phyloP scores from a whole-genome alignment of 1,140 invertebrate genomes.

The Ooceraea biroi region DNA sequence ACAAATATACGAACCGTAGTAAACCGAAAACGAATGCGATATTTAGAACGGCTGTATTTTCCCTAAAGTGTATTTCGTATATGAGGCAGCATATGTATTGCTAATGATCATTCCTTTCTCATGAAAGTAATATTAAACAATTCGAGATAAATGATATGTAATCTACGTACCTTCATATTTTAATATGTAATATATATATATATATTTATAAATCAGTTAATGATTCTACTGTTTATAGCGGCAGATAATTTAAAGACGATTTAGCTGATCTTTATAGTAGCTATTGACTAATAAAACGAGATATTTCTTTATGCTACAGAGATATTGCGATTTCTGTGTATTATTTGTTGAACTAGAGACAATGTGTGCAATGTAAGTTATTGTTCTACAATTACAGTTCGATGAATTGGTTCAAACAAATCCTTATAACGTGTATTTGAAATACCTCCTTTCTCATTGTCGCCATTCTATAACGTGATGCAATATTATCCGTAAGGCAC shows the following conservation, averaged over 20 bases:
- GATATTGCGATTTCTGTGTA: slow-evolving; percentile 32
- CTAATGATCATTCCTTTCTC: slow-evolving; percentile 72
- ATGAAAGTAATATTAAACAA: slow-evolving; percentile 68
- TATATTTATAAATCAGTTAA: slow-evolving; percentile 59
- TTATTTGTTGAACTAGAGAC: slow-evolving; percentile 54
- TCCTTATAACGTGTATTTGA: slow-evolving; percentile 41
- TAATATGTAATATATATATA: slow-evolving; percentile 67
- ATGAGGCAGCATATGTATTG: slow-evolving; percentile 40
- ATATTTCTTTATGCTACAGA: slow-evolving; percentile 34
- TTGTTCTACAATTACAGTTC: slow-evolving; percentile 53
- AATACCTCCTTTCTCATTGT: slow-evolving; percentile 34
- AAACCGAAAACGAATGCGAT: background rate
- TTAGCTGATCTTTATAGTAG: slow-evolving; percentile 41
- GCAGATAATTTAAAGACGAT: slow-evolving; percentile 47
- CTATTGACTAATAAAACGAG: slow-evolving; percentile 41
- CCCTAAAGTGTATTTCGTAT: slow-evolving; percentile 52
- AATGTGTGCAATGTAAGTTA: slow-evolving; percentile 52
- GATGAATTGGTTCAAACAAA: slow-evolving; percentile 38
- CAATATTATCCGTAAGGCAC: slow-evolving; percentile 2
- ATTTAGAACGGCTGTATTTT: slow-evolving; percentile 49
- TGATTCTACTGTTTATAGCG: slow-evolving; percentile 37
- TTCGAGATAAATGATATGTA: slow-evolving; percentile 59
- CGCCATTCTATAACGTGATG: background rate
- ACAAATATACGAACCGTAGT: slow-evolving; percentile 14
- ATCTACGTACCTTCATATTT: slow-evolving; percentile 61